Evolutionary conservation across 2,113 vertebrate species (phyloP).

Genomic region (Origma solitaria): DNA sequence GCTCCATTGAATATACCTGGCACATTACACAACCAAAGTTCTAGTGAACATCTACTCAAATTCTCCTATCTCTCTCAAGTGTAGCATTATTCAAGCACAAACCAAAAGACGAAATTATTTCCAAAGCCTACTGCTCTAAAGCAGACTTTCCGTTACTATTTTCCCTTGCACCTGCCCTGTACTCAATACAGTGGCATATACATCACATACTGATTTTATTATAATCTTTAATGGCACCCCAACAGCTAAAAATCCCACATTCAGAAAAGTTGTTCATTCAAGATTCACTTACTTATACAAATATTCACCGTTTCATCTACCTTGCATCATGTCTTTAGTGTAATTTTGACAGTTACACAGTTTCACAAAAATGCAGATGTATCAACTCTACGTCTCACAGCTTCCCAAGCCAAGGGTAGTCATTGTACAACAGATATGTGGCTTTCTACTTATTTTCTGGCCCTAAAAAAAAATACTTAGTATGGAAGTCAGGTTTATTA

Average conservation of each 20-base stretch:
- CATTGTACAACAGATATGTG: neutral
- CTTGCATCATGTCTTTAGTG: neutral
- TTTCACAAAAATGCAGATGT: neutral
- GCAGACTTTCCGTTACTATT: neutral
- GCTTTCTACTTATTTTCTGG: neutral
- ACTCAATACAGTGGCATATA: neutral
- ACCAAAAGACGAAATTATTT: neutral
- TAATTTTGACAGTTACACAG: neutral
- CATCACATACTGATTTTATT: neutral
- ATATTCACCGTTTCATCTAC: neutral
- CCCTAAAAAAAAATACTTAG: neutral
- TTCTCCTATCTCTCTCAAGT: neutral
- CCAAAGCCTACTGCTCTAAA: neutral
- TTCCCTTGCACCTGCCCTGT: neutral
- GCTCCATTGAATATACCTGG: neutral
- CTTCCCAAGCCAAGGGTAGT: neutral
- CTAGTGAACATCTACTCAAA: neutral
- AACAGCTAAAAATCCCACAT: neutral
- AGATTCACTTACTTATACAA: neutral
- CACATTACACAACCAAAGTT: neutral
- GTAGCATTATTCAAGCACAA: neutral
- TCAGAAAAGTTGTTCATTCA: neutral
- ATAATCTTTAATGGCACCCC: neutral
- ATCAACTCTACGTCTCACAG: neutral
- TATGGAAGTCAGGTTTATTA: neutral